phyloP scores from a whole-genome alignment of 92 coral and sea anemone genomes.

The Epizoanthus scotinus region DNA sequence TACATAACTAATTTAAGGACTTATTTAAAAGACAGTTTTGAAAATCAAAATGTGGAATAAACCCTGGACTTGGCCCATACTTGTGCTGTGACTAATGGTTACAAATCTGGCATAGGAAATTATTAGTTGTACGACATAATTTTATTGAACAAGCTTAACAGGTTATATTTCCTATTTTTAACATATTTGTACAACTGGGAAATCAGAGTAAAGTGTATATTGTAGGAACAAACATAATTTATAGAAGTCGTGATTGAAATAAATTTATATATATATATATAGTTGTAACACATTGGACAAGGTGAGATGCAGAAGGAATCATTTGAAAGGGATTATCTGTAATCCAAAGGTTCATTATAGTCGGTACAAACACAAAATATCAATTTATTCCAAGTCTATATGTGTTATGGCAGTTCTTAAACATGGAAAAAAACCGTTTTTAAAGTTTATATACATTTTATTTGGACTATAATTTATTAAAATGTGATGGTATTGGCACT shows the following conservation, averaged over 20 bases:
- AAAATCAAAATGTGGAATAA: not conserved
- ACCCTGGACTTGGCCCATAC: not conserved
- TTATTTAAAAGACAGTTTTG: too few species aligned
- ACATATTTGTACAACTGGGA: not conserved
- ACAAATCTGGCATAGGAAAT: not conserved
- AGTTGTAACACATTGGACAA: not conserved
- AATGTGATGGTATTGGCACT: too few species aligned
- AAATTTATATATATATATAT: not conserved
- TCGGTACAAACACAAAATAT: too few species aligned
- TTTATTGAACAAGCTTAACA: too few species aligned
- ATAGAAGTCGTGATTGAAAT: not conserved
- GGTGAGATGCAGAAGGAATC: not conserved
- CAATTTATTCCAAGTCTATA: conserved; percentile 1
- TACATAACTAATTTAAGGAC: too few species aligned
- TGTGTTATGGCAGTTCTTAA: too few species aligned
- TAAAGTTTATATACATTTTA: too few species aligned
- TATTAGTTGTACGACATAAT: not conserved
- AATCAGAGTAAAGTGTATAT: not conserved
- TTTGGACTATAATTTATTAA: too few species aligned
- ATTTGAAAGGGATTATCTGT: too few species aligned
- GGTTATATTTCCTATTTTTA: not conserved
- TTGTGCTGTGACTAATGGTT: not conserved
- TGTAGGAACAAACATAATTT: not conserved
- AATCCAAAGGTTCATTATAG: too few species aligned
- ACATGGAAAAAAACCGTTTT: too few species aligned